Percentiles rank a stretch among this genome's conserved stretches.
Evolutionary conservation across 2,888 invertebrate species (phyloP).

Genomic region (Melanchra persicariae): DNA sequence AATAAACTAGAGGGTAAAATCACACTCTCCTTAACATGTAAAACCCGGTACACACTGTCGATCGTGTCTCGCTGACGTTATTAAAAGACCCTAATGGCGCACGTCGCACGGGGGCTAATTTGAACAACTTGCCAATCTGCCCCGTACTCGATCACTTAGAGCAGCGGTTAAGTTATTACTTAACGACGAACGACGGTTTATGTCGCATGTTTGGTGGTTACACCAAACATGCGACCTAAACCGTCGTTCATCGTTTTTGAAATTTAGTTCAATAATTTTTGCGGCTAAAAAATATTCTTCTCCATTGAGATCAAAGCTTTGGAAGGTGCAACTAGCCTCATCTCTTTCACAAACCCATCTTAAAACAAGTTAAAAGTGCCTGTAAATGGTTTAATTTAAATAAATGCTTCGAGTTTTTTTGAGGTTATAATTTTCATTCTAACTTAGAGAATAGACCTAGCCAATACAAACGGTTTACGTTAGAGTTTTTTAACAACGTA

Average conservation of each 20-base stretch:
- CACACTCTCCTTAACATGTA: conserved; percentile 22
- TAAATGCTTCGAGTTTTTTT: too few species aligned
- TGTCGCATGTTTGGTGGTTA: conserved; percentile 5
- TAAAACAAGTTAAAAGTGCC: too few species aligned
- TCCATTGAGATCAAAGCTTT: too few species aligned
- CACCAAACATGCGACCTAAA: conserved; percentile 11
- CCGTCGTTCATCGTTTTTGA: conserved; percentile 24
- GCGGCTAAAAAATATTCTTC: too few species aligned
- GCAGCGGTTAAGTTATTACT: conserved; percentile 46
- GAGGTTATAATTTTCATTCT: too few species aligned
- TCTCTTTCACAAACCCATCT: too few species aligned
- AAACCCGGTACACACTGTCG: conserved; percentile 22
- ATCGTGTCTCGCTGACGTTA: conserved; percentile 20
- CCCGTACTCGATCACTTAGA: conserved; percentile 53
- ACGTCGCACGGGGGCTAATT: conserved; percentile 27
- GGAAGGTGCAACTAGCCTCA: too few species aligned
- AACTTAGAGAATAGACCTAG: too few species aligned
- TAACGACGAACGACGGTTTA: conserved; percentile 31
- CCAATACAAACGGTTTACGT: too few species aligned
- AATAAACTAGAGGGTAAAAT: neutral
- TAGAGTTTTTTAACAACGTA: too few species aligned
- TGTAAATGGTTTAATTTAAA: too few species aligned
- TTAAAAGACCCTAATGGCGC: conserved; percentile 46
- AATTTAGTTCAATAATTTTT: too few species aligned
- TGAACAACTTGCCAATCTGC: conserved; percentile 52